Evolutionary conservation across 2,113 vertebrate genomes (phyloP).

Genomic region (Sinocyclocheilus grahami): DNA sequence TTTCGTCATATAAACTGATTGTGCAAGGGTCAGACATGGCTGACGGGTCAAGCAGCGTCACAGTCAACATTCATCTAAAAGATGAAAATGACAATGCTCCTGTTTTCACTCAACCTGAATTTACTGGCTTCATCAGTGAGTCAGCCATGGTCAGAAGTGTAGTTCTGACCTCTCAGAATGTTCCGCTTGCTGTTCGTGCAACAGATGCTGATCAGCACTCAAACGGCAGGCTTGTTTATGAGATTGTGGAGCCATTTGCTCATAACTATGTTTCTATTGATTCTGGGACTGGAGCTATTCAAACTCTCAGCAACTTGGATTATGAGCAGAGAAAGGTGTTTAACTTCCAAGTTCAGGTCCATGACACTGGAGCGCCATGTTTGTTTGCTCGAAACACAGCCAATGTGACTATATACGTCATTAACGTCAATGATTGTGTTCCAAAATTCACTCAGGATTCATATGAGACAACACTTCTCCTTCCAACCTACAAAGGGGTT

Average conservation of each 20-base stretch:
- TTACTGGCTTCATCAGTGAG: slow-evolving; percentile 81
- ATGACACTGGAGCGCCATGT: slow-evolving; percentile 77
- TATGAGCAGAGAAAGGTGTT: slow-evolving; percentile 80
- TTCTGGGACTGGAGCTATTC: slow-evolving; percentile 82
- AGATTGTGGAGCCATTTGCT: slow-evolving; percentile 80
- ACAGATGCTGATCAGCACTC: slow-evolving; percentile 80
- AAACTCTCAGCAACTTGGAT: slow-evolving; percentile 78
- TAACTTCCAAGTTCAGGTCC: slow-evolving; percentile 82
- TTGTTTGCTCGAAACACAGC: slow-evolving; percentile 78
- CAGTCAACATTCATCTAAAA: slow-evolving; percentile 75
- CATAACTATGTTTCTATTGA: slow-evolving; percentile 83
- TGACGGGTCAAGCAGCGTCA: slow-evolving; percentile 76
- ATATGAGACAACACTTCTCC: slow-evolving; percentile 77
- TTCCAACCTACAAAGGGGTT: slow-evolving; percentile 83
- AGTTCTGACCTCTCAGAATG: slow-evolving; percentile 77
- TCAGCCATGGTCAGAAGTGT: slow-evolving; percentile 79
- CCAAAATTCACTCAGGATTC: slow-evolving; percentile 79
- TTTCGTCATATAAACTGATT: slow-evolving; percentile 73
- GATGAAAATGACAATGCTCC: slow-evolving; percentile 86
- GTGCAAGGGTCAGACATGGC: slow-evolving; percentile 86
- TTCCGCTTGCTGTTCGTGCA: slow-evolving; percentile 81
- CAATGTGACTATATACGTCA: slow-evolving; percentile 81
- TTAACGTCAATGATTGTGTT: slow-evolving; percentile 84
- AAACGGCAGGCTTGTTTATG: slow-evolving; percentile 82
- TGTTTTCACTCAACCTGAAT: slow-evolving; percentile 75